Evolutionary conservation across 2,113 vertebrate genomes (phyloP).

Genomic region (Elgaria multicarinata): DNA sequence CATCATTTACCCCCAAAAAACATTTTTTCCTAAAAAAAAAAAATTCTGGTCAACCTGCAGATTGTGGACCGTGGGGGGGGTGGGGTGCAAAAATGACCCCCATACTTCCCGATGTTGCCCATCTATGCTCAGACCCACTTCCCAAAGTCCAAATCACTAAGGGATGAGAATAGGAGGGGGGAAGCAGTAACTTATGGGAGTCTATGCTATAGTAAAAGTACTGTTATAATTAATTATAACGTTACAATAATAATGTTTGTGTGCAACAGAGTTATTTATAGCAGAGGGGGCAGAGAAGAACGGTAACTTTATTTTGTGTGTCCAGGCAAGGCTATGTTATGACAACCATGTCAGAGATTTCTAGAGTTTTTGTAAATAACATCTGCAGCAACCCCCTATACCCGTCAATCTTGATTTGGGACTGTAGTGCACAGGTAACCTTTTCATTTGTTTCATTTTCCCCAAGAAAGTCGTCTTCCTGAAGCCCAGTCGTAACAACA

Average conservation of each 20-base stretch:
- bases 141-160: not conserved
- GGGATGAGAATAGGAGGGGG: not conserved
- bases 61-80: too few species aligned
- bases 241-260: not conserved
- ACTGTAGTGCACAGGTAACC: not conserved
- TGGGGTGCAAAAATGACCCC: too few species aligned
- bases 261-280: not conserved
- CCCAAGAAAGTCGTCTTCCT: not conserved
- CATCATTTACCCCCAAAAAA: too few species aligned
- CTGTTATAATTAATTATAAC: not conserved
- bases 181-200: not conserved
- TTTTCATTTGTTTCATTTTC: not conserved
- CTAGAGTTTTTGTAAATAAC: not conserved
- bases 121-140: not conserved
- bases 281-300: not conserved
- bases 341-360: too few species aligned
- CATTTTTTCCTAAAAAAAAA: too few species aligned
- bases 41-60: too few species aligned
- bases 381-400: not conserved
- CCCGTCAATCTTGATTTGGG: not conserved
- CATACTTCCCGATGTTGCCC: too few species aligned
- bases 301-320: not conserved
- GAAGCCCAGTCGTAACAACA: not conserved
- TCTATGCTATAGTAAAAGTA: not conserved
- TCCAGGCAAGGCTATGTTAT: not conserved